Evolutionary conservation across 2,113 vertebrate genomes (phyloP).

Genomic region (human (Homo sapiens)): DNA sequence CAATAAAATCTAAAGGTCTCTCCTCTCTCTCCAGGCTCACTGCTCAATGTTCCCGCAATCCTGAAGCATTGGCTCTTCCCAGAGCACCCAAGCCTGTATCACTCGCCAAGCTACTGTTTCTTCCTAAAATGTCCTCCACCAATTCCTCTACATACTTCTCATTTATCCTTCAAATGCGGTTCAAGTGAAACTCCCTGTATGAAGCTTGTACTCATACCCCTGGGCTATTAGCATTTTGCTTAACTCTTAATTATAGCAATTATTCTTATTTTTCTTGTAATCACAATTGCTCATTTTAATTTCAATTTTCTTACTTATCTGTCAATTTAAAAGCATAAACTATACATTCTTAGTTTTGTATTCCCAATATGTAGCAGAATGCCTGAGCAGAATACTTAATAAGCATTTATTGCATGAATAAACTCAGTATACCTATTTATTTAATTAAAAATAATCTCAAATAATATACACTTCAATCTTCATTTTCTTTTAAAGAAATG

Average conservation of each 20-base stretch:
- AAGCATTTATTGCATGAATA: not conserved
- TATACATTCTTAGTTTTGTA: not conserved
- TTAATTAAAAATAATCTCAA: conserved; percentile 45
- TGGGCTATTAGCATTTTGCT: not conserved
- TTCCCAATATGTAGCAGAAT: not conserved
- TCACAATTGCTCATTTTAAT: not conserved
- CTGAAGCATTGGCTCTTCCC: not conserved
- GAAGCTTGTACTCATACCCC: not conserved
- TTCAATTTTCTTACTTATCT: not conserved
- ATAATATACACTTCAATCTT: conserved; percentile 54
- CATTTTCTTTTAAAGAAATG: conserved; percentile 61
- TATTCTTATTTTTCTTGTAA: not conserved
- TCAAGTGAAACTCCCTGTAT: not conserved
- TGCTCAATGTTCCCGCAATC: not conserved
- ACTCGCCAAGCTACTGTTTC: not conserved
- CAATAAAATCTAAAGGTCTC: not conserved
- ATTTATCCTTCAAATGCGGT: not conserved
- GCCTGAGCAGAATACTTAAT: not conserved
- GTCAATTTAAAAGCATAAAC: not conserved
- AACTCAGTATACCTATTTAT: not conserved
- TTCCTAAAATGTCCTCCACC: not conserved
- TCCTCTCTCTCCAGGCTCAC: not conserved
- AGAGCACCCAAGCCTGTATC: accelerated
- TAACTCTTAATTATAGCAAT: not conserved
- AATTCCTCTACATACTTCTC: not conserved